Conservation (phyloP, 2,797 vertebrate species). For the Dendrocincla fuliginosa region DNA sequence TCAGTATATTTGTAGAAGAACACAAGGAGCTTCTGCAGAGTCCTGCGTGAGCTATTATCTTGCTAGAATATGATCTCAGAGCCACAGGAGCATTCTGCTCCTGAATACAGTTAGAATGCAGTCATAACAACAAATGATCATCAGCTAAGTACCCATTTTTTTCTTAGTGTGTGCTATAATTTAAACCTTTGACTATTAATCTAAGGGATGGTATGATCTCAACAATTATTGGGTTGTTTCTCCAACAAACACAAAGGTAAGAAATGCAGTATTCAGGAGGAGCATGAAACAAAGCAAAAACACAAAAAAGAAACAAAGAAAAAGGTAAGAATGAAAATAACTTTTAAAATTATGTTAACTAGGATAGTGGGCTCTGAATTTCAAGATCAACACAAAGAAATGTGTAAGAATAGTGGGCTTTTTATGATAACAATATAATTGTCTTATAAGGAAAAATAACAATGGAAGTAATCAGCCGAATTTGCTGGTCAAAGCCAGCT, state of each 20-base stretch:
- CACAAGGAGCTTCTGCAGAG: background rate
- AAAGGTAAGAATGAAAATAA: background rate
- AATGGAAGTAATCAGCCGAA: constrained; percentile 44
- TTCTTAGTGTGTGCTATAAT: background rate
- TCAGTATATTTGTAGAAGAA: background rate
- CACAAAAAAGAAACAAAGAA: background rate
- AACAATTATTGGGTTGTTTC: background rate
- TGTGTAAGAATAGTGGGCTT: constrained; percentile 20
- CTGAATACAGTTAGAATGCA: background rate
- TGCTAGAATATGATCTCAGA: background rate
- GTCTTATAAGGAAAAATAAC: constrained; percentile 64
- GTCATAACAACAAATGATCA: background rate
- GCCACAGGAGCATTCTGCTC: background rate
- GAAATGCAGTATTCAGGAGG: background rate
- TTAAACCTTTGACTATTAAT: background rate
- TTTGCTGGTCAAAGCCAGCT: constrained; percentile 58
- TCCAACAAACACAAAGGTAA: background rate
- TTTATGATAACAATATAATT: constrained; percentile 35
- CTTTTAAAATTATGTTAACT: background rate
- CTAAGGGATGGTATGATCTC: background rate
- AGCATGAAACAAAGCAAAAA: background rate
- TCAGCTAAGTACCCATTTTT: background rate
- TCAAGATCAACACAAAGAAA: constrained; percentile 36
- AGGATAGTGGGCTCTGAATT: background rate
- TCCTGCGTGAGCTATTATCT: background rate